These are phyloP conservation scores for Lanistes nyassanus DNA, from an alignment of 1,140 invertebrate species.

Conservation along the genomic window DNA sequence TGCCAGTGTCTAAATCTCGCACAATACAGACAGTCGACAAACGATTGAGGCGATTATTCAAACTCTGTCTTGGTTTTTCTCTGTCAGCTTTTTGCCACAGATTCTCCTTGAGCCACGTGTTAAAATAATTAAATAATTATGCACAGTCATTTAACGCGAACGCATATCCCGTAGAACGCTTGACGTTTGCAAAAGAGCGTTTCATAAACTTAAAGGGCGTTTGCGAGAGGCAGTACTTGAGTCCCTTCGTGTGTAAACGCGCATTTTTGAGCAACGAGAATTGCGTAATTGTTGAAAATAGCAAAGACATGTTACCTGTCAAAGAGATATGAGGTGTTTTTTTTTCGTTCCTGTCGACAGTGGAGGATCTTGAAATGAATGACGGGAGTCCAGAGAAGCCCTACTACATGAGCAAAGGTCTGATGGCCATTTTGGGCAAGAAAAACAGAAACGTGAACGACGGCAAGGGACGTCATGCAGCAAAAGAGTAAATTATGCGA, in stretches of 20 bases:
- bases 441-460: conserved; percentile 62
- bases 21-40: not conserved
- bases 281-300: too few species aligned
- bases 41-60: not conserved
- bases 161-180: not conserved
- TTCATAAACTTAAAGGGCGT: too few species aligned
- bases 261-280: too few species aligned
- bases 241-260: not conserved
- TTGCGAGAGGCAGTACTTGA: not conserved
- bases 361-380: conserved; percentile 39
- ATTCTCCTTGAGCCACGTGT: not conserved
- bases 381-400: conserved; percentile 88
- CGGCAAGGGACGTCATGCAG: not conserved
- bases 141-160: not conserved
- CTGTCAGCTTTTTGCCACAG: too few species aligned
- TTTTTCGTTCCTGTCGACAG: not conserved
- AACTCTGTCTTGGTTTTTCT: not conserved
- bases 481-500: too few species aligned
- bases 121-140: not conserved
- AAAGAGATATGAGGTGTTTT: not conserved
- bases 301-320: not conserved
- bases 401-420: conserved; percentile 91
- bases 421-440: conserved; percentile 74
- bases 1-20: not conserved
- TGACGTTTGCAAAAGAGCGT: not conserved